Percentiles rank a stretch among this genome's conserved stretches.
Evolutionary conservation across 2,113 vertebrate species (phyloP).

Genomic region (Ovis canadensis): DNA sequence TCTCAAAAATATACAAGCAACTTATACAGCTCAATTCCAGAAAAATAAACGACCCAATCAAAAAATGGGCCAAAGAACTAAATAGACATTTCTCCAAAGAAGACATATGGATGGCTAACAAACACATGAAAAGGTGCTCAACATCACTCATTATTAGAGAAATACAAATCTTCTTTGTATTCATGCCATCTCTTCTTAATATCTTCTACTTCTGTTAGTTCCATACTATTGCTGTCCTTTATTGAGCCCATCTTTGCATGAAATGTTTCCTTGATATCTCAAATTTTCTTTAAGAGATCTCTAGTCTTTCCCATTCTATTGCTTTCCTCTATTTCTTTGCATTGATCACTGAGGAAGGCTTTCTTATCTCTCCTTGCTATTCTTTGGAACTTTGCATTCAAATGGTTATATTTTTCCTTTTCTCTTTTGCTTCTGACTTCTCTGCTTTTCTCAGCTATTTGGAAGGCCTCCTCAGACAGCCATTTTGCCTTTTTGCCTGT

Average conservation of each 20-base stretch:
- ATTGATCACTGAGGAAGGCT: background rate
- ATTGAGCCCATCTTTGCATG: background rate
- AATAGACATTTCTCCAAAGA: no score
- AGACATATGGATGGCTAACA: no score
- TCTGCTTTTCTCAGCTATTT: background rate
- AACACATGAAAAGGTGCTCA: no score
- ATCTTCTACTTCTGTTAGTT: background rate
- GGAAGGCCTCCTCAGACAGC: background rate
- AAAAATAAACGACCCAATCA: no score
- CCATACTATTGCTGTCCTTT: background rate
- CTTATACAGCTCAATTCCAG: no score
- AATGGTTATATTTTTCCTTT: background rate
- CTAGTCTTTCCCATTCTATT: background rate
- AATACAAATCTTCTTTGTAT: background rate
- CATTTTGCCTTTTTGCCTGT: background rate
- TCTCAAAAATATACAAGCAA: no score
- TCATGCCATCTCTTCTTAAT: background rate
- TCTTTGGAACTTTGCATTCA: background rate
- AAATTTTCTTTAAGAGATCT: background rate
- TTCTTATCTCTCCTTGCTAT: background rate
- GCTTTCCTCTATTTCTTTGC: background rate
- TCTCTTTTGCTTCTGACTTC: background rate
- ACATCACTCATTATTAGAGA: no score
- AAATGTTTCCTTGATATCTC: background rate
- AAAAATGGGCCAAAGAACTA: no score